Base-by-base conservation (phyloP, 2,888 invertebrate genomes). In the Hyalella azteca region DNA sequence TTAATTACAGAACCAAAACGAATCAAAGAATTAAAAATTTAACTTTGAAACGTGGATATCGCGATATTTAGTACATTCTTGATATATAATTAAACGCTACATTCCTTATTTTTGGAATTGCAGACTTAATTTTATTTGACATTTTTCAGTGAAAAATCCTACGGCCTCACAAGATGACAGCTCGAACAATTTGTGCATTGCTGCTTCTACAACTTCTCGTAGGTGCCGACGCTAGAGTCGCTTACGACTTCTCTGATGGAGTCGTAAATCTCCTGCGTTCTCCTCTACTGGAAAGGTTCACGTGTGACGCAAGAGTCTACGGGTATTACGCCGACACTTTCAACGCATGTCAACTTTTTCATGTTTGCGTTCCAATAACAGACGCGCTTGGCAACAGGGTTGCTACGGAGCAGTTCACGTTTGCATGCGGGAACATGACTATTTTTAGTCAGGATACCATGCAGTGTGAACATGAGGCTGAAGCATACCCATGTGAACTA, bases 301-400 rank as follows among this genome's bases (percentile, higher is more conserved):
- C 78, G 41, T 85, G 85, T 82, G 82, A 85, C 49, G 80, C 80
- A 22, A 76, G 84, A 26, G 73, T 66, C 19, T 85, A 85, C 77
- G 85, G 85, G n/a, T 86, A 85, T 79, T 86, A 85, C 79, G 84
- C 85, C 29, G 85, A 86, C 78, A 81, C 83, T 15, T 84, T 81
- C 60, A 86, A 85, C 82, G 81, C 79, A 75, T 86, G 85, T 79
- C 66, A 82, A 75, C 79, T 86, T 48, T 86, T 85, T 83, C 85
- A 86, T 81, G 82, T 86, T 54, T 86, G 85, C 81, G 81, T 82
- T 15, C 85, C 85, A 13, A 66, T 85, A 39, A 15, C n/a, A 3
- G 81, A 85, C 59, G 80, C 78, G 32, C 77, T 78, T 11, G 85
- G 85, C 15, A 45, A 60, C 77, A 66, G 66, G 36, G 19, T 66